Evolutionary conservation across 2,888 invertebrate genomes (phyloP).

Genomic region (Chaetoderma sp.): DNA sequence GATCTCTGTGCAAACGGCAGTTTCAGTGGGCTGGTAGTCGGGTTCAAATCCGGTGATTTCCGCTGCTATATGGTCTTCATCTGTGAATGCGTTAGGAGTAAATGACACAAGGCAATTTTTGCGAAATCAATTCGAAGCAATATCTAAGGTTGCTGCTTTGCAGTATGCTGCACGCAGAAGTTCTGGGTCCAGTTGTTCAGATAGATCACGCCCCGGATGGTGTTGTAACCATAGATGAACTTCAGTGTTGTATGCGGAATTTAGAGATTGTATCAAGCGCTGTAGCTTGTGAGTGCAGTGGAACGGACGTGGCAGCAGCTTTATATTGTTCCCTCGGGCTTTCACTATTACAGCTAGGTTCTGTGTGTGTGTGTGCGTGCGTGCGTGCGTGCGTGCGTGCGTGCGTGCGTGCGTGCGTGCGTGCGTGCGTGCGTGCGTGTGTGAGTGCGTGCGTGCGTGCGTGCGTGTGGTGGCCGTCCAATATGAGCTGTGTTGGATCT

Average conservation of each 20-base stretch:
- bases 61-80: not conserved
- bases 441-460: too few relatives aligned
- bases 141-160: not conserved
- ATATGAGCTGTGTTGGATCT: not conserved
- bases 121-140: conserved; percentile 3
- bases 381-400: too few relatives aligned
- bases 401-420: too few relatives aligned
- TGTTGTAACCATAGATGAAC: not conserved
- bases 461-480: too few relatives aligned
- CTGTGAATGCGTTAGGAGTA: not conserved
- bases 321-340: conserved; percentile 1
- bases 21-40: not conserved
- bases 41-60: conserved; percentile 2
- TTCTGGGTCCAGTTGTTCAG: not conserved
- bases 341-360: not conserved
- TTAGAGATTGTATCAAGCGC: not conserved
- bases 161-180: conserved; percentile 1
- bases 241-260: too few relatives aligned
- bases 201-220: not conserved
- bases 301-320: not conserved
- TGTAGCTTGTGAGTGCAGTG: conserved; percentile 5
- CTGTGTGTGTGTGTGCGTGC: too few relatives aligned
- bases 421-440: too few relatives aligned
- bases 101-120: conserved; percentile 3
- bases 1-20: too few relatives aligned